Base-by-base conservation (phyloP, 2,797 vertebrate genomes). In the Sandelia bainsii region DNA sequence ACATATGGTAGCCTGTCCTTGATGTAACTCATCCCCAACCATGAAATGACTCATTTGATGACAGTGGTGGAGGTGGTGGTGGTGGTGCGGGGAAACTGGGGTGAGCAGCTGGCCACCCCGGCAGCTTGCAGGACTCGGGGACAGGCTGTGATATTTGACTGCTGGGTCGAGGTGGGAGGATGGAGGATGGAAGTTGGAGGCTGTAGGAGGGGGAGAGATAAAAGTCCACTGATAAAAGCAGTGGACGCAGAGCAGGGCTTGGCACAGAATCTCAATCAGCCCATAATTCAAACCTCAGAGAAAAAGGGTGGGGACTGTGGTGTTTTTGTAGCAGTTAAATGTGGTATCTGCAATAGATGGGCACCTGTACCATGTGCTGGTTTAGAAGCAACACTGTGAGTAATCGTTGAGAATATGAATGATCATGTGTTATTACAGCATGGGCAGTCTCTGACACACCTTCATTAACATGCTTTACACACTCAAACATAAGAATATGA, bases 201-300 rank as follows among this genome's bases (percentile, higher is more conserved):
- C 19, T 10, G 5, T 9, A 45, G 52, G 16, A 27, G n/a, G 34
- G 56, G 45, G 14, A 29, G 59, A 88, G 90, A 89, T 90, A 86
- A 93, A 91, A 90, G 89, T 74, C 79, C 70, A 51, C 74, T 80
- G 90, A 92, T 93, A 90, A 91, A 90, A 91, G 90, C 80, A 53
- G 72, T 60, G 80, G 54, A 73, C 53, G 14, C 52, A 70, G 70
- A 78, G 83, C 57, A 44, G 34, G 44, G 71, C 34, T 75, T 9
- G 53, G 79, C 64, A 46, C 69, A 83, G 93, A 93, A 92, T 93
- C 77, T 83, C 81, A 90, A 93, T 92, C 69, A 87, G 86, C 46
- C 61, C 53, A 57, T 69, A 82, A 81, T 81, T 79, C 61, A 77
- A 32, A 77, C 66, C 69, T 73, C 7, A 9, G 50, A 76, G 83